Conservation (phyloP, 2,797 vertebrate genomes). For the Epinephelus malabaricus region DNA sequence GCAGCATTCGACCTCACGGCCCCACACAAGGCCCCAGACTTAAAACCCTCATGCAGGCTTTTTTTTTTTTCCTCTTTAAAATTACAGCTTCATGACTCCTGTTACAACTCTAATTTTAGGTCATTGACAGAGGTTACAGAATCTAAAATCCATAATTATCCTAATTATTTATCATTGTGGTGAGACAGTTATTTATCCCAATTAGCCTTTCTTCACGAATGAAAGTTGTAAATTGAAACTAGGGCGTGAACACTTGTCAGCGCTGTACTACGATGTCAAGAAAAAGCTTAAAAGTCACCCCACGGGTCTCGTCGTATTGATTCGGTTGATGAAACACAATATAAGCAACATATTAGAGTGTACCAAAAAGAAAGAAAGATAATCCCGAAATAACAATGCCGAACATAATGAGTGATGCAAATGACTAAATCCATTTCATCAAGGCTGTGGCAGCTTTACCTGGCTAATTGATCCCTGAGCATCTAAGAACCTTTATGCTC, state of each 20-base stretch:
- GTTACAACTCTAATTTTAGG: slow-evolving; percentile 8
- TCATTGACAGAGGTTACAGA: slow-evolving; percentile 14
- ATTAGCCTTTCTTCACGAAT: slow-evolving; percentile 27
- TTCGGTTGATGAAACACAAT: slow-evolving; percentile 25
- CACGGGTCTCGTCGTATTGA: slow-evolving; percentile 26
- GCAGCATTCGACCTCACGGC: slow-evolving; percentile 54
- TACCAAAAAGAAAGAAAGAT: slow-evolving; percentile 36
- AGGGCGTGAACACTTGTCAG: slow-evolving; percentile 22
- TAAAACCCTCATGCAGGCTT: slow-evolving; percentile 39
- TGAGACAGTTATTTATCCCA: slow-evolving; percentile 21
- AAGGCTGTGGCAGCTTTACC: slow-evolving; percentile 45
- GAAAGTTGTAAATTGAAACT: slow-evolving; percentile 9
- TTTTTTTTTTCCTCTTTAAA: slow-evolving; percentile 36
- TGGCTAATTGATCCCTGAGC: slow-evolving; percentile 72
- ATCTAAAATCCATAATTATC: slow-evolving; percentile 9
- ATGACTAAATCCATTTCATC: slow-evolving; percentile 47
- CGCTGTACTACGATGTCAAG: slow-evolving; percentile 14
- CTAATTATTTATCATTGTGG: slow-evolving; percentile 14
- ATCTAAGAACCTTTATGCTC: slow-evolving; percentile 35
- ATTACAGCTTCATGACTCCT: slow-evolving; percentile 34
- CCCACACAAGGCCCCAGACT: slow-evolving; percentile 37
- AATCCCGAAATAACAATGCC: slow-evolving; percentile 70
- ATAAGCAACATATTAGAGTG: slow-evolving; percentile 29
- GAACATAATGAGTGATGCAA: slow-evolving; percentile 56
- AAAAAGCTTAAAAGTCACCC: slow-evolving; percentile 29